These are phyloP conservation scores for Acipenser transmontanus DNA, from an alignment of 2,797 vertebrate species.

Conservation along the genomic window DNA sequence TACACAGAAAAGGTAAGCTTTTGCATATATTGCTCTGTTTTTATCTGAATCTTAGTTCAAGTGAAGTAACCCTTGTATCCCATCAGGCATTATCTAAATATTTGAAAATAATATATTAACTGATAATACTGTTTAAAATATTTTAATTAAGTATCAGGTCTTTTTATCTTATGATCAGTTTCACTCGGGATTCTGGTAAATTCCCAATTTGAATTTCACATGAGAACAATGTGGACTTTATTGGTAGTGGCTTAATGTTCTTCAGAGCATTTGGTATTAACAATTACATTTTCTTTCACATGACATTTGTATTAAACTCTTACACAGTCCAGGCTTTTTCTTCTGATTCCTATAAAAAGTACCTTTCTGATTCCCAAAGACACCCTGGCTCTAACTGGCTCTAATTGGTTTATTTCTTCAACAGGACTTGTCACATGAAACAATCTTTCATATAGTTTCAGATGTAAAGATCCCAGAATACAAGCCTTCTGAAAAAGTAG, in stretches of 20 bases:
- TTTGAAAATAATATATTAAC: too few relatives aligned
- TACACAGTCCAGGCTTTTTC: neutral
- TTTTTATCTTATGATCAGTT: too few relatives aligned
- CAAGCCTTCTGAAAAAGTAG: conserved; percentile 85
- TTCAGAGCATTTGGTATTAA: too few relatives aligned
- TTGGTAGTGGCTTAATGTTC: too few relatives aligned
- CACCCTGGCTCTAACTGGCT: neutral
- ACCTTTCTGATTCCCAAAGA: too few relatives aligned
- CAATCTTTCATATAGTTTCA: conserved; percentile 63
- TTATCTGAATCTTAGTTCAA: neutral
- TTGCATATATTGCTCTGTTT: conserved; percentile 20
- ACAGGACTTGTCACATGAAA: conserved; percentile 75
- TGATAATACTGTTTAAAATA: too few relatives aligned
- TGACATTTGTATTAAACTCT: conserved; percentile 22
- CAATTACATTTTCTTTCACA: neutral
- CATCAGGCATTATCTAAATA: too few relatives aligned
- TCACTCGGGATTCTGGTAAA: too few relatives aligned
- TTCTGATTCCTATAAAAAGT: neutral
- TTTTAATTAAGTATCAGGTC: neutral
- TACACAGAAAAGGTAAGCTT: conserved; percentile 74
- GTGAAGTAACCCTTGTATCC: neutral
- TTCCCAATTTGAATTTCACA: too few relatives aligned
- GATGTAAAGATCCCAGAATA: conserved; percentile 80
- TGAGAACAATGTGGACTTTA: too few relatives aligned
- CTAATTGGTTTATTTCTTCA: conserved; percentile 9